Conservation (phyloP, 2,888 invertebrate species). For the Apamea sordens region DNA sequence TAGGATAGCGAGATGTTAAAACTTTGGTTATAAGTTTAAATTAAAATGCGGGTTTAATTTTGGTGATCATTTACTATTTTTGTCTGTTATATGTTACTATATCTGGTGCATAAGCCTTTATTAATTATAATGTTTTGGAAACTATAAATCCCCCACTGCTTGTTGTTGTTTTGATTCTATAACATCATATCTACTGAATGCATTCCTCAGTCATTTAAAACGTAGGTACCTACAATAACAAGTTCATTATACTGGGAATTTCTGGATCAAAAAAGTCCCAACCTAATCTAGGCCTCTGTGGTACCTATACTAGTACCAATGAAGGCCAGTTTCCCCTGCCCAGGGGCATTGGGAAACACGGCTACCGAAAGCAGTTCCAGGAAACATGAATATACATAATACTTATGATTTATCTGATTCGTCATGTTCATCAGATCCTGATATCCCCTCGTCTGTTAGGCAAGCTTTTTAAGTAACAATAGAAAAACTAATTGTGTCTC, state of each 20-base stretch:
- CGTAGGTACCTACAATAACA: conserved; percentile 8
- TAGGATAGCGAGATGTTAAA: too few relatives aligned
- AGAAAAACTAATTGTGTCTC: not conserved
- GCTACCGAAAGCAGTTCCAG: conserved; percentile 3
- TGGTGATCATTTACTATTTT: too few relatives aligned
- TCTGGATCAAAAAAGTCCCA: conserved; percentile 28
- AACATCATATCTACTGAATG: not conserved
- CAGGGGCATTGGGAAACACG: conserved; percentile 13
- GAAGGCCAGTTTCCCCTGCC: not conserved
- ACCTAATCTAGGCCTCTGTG: not conserved
- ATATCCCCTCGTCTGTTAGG: not conserved
- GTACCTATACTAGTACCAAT: conserved; percentile 10
- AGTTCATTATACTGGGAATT: conserved; percentile 24
- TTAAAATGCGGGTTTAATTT: too few relatives aligned
- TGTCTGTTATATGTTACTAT: too few relatives aligned
- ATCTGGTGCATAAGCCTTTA: too few relatives aligned
- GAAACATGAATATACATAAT: conserved; percentile 8
- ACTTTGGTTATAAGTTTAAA: too few relatives aligned
- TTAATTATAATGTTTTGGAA: conserved; percentile 1
- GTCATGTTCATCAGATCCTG: not conserved
- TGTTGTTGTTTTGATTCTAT: not conserved
- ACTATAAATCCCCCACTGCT: not conserved
- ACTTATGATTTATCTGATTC: conserved; percentile 15
- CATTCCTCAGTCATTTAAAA: not conserved
- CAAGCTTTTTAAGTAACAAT: not conserved